A percentile compares a stretch with the other conserved stretches of the same genome.
phyloP scores from a whole-genome alignment of 2,113 vertebrate genomes.

The Leptocoma aspasia region DNA sequence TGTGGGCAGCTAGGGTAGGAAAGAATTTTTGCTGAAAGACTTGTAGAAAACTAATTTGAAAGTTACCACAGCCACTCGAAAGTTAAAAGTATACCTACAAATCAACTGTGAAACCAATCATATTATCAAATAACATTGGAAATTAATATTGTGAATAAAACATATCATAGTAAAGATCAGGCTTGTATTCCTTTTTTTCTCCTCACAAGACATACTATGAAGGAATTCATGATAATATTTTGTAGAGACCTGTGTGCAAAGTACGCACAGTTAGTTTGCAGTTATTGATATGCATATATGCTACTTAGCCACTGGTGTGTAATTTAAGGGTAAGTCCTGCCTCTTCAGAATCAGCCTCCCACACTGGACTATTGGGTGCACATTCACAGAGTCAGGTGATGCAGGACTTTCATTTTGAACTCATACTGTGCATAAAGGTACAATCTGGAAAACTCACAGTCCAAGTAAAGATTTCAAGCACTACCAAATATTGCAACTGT shows the following conservation, averaged over 20 bases:
- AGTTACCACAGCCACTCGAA: neutral
- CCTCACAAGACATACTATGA: neutral
- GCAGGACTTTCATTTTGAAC: neutral
- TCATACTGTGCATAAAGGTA: neutral
- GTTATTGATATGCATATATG: neutral
- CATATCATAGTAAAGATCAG: neutral
- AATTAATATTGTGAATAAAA: conserved; percentile 9
- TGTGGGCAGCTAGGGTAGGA: neutral
- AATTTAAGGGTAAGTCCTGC: neutral
- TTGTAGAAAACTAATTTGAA: conserved; percentile 20
- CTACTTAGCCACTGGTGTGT: neutral
- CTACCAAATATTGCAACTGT: neutral
- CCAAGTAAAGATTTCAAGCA: neutral
- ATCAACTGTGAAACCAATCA: neutral
- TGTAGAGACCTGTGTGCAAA: neutral
- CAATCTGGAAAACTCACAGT: neutral
- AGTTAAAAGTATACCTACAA: conserved; percentile 15
- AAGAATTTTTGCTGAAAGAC: conserved; percentile 41
- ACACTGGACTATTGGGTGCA: neutral
- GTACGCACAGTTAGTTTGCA: neutral
- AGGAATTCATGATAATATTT: neutral
- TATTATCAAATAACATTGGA: neutral
- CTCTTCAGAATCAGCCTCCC: neutral
- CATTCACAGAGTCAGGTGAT: neutral
- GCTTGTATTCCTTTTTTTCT: neutral